Percentiles rank a stretch among this genome's conserved stretches.
Conservation (phyloP, 1,140 invertebrate genomes). For the Belonocnema kinseyi region DNA sequence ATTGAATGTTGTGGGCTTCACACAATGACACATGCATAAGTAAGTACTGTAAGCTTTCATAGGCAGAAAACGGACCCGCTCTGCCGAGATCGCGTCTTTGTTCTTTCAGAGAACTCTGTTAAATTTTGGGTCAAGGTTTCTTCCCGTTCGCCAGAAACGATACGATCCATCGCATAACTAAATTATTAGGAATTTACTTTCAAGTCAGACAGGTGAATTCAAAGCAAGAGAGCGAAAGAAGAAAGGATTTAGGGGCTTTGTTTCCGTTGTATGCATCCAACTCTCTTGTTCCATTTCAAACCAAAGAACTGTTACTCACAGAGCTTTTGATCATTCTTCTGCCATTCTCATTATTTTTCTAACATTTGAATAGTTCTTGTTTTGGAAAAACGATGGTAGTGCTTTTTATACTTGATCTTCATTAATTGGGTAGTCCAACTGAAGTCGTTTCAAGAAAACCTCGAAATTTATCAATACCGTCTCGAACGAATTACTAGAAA, state of each 20-base stretch:
- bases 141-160: not conserved
- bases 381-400: no score
- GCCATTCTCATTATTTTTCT: not conserved
- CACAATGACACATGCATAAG: not conserved
- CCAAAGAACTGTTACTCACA: not conserved
- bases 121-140: conserved; percentile 29
- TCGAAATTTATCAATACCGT: no score
- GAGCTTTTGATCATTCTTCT: not conserved
- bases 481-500: no score
- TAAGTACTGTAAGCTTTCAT: not conserved
- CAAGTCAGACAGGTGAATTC: not conserved
- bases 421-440: no score
- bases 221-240: not conserved
- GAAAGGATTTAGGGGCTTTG: not conserved
- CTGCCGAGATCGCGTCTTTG: conserved; percentile 5
- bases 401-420: no score
- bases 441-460: no score
- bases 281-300: not conserved
- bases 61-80: conserved; percentile 1
- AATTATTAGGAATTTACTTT: conserved; percentile 10
- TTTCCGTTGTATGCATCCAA: not conserved
- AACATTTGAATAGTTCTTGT: no score
- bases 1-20: not conserved
- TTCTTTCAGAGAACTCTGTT: not conserved
- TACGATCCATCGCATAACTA: not conserved